These are phyloP conservation scores for Oxygymnocypris stewartii DNA, from an alignment of 2,113 vertebrate species.

Conservation along the genomic window DNA sequence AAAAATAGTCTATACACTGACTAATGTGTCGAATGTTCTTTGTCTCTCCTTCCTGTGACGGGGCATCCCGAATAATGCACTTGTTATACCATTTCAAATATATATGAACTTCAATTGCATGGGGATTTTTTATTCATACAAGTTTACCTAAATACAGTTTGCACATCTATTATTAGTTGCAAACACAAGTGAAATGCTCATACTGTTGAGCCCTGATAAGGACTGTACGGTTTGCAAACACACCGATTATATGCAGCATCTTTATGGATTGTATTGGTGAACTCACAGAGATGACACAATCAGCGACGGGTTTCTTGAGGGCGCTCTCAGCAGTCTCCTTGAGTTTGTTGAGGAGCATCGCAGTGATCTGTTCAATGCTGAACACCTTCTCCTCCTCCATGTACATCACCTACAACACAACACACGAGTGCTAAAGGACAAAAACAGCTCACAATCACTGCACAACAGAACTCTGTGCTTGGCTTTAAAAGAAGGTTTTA, in stretches of 20 bases:
- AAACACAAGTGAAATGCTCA: too few species aligned
- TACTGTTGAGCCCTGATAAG: background rate
- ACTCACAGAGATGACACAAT: slow-evolving; percentile 97
- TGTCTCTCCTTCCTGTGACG: background rate
- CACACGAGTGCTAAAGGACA: background rate
- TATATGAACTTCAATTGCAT: too few species aligned
- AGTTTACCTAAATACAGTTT: too few species aligned
- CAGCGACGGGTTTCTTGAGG: slow-evolving; percentile 93
- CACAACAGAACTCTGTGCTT: background rate
- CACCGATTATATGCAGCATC: too few species aligned
- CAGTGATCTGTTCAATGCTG: slow-evolving; percentile 92
- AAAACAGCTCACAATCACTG: background rate
- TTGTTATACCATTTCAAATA: too few species aligned
- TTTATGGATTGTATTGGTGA: background rate
- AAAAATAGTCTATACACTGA: too few species aligned
- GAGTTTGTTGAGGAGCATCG: slow-evolving; percentile 94
- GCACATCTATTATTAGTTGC: too few species aligned
- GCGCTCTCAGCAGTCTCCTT: slow-evolving; percentile 93
- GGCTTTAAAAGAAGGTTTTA: background rate
- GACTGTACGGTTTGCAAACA: background rate
- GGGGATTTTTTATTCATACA: too few species aligned
- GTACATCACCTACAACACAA: slow-evolving; percentile 85
- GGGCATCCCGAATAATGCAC: background rate
- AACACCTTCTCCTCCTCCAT: slow-evolving; percentile 97
- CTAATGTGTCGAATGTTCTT: background rate